Evolutionary conservation across 2,113 vertebrate genomes (phyloP).

Genomic region (Boulengeromyrus knoepffleri): DNA sequence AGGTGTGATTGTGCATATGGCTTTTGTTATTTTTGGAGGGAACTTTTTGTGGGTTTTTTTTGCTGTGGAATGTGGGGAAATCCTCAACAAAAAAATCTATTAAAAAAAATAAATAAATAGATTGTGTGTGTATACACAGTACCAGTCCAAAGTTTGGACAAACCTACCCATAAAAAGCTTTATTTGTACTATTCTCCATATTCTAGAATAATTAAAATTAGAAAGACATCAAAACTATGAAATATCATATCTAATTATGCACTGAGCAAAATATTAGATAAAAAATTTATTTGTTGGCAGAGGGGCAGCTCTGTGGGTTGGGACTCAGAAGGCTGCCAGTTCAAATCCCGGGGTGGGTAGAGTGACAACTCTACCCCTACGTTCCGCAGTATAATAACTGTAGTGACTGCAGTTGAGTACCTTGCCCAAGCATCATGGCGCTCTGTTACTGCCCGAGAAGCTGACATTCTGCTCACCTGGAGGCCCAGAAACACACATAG

Average conservation of each 20-base stretch:
- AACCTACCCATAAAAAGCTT: neutral
- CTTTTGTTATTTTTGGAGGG: neutral
- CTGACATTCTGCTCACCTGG: constrained; percentile 65
- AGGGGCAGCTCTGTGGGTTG: neutral
- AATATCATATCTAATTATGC: neutral
- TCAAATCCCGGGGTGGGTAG: neutral
- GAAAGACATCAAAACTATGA: neutral
- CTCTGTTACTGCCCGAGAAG: neutral
- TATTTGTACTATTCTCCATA: neutral
- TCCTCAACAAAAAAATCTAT: neutral
- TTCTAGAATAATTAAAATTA: neutral
- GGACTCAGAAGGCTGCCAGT: neutral
- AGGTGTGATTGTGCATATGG: neutral
- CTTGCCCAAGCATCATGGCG: neutral
- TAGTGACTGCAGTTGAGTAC: neutral
- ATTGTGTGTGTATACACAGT: neutral
- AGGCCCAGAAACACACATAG: constrained; percentile 91
- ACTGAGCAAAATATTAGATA: neutral
- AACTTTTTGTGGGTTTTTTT: neutral
- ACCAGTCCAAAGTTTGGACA: neutral
- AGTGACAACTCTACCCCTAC: neutral
- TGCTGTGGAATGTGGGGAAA: neutral
- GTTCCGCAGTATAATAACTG: neutral
- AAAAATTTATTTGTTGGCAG: neutral
- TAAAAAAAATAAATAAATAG: too few species aligned